These are phyloP conservation scores for Drosophila anceps DNA, from an alignment of 2,888 invertebrate species.

Conservation along the genomic window DNA sequence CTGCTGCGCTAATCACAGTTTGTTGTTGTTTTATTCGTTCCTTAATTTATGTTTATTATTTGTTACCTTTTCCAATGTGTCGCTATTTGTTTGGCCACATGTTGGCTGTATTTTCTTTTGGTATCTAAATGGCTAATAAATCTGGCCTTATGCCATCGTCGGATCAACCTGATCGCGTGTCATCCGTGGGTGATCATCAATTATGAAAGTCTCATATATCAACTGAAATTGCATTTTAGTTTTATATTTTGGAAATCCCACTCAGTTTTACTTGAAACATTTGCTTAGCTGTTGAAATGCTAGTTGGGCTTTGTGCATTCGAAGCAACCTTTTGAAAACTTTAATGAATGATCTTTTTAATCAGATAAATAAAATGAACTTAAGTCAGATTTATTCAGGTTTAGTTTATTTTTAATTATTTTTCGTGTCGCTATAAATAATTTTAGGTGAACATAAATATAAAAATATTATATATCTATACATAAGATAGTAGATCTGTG, in stretches of 20 bases:
- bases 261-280: constrained; percentile 15
- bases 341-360: background rate
- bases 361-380: background rate
- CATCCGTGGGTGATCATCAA: constrained; percentile 48
- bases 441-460: no score
- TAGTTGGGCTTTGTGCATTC: background rate
- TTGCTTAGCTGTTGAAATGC: constrained; percentile 3
- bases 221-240: constrained; percentile 20
- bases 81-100: constrained; percentile 71
- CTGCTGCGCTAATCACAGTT: constrained; percentile 33
- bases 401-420: no score
- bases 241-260: constrained; percentile 23
- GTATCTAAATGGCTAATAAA: constrained; percentile 67
- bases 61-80: constrained; percentile 75
- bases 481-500: background rate
- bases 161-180: constrained; percentile 55
- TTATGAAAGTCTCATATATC: constrained; percentile 51
- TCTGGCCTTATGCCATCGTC: constrained; percentile 54
- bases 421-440: no score
- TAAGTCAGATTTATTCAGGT: background rate
- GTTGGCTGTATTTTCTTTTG: constrained; percentile 48
- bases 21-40: constrained; percentile 52
- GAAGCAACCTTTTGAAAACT: background rate
- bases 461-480: no score
- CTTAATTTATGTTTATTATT: constrained; percentile 76